Evolutionary conservation across 2,113 vertebrate genomes (phyloP), one percentile per base, ranked within the genome.

Genomic region (Gavialis gangeticus): DNA sequence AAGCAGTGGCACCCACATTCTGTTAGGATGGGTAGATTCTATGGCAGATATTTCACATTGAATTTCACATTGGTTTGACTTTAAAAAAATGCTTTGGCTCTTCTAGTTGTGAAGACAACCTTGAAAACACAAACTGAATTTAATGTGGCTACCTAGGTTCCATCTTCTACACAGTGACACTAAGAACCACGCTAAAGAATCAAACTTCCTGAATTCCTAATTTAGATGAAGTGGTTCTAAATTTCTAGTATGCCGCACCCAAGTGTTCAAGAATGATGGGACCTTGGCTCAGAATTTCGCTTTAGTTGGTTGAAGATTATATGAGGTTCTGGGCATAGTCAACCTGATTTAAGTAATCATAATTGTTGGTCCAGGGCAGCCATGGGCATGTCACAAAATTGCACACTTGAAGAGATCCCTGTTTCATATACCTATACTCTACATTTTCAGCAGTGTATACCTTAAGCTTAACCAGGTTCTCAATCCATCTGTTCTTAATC

Each of bases 1-100:
- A 86, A 88, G 24, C n/a, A 84, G 92, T 80, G 55, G 73, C 2
- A 37, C 25, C 9, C 1, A 0, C 4, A 24, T 30, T 81, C 14
- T 81, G 56, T 57, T 79, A 71, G 18, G 28, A 28, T 27, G 3
- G 1, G 57, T 30, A 80, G 1, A n/a, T 30, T 81, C 88, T 91
- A 28, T 34, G 78, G 14, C 63, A 75, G 34, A 55, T 0, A 0
- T 64, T 82, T 12, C 2, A 28, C 3, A 2, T 22, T 19, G 21
- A 28, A 16, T 76, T 46, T 46, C 8, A 46, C 46, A 46, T 46
- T 46, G 46, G 46, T 46, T 46, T 46, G 46, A 46, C 46, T 46
- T 9, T 46, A 46, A 46, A 46, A 46, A 46, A 46, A 46, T 46
- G 46, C 46, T 9, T 46, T 46, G 46, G 46, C 46, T 46, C 46